These are phyloP conservation scores for Danio kyathit DNA, from an alignment of 2,797 vertebrate species.

Conservation along the genomic window DNA sequence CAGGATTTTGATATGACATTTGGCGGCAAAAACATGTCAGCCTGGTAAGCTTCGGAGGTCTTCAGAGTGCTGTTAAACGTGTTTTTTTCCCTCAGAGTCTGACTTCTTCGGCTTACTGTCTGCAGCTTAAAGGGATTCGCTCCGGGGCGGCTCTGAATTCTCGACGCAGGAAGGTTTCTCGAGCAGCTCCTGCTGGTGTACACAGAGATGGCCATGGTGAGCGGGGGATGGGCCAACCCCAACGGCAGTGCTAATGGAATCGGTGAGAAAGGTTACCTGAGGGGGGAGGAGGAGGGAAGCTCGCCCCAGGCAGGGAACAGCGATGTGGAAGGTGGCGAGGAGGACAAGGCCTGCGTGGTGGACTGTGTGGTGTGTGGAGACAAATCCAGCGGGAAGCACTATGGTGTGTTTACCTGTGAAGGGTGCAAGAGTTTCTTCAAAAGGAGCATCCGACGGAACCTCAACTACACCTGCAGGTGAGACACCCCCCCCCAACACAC, in stretches of 20 bases:
- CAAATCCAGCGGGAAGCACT: conserved; percentile 96
- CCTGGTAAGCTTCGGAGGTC: not conserved
- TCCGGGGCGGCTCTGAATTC: conserved; percentile 47
- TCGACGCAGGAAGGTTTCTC: conserved; percentile 45
- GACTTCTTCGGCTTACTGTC: conserved; percentile 49
- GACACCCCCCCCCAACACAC: not conserved
- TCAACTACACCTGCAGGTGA: conserved; percentile 96
- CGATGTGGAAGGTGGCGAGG: conserved; percentile 89
- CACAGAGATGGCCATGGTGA: conserved; percentile 92
- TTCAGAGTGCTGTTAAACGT: conserved; percentile 16
- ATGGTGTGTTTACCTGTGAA: conserved; percentile 96
- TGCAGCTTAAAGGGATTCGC: conserved; percentile 47
- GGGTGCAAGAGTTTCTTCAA: conserved; percentile 99
- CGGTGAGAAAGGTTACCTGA: conserved; percentile 86
- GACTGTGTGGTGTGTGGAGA: conserved; percentile 96
- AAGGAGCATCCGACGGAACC: conserved; percentile 92
- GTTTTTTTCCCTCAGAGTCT: conserved; percentile 5
- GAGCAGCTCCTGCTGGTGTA: conserved; percentile 47
- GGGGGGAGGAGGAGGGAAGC: conserved; percentile 85
- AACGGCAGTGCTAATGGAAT: conserved; percentile 89
- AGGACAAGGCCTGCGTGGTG: conserved; percentile 89
- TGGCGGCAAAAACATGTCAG: conserved; percentile 11
- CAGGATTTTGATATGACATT: not conserved
- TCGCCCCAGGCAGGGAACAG: conserved; percentile 89
- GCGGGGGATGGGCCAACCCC: conserved; percentile 93